These are phyloP conservation scores for Achlya flavicornis DNA, from an alignment of 2,888 invertebrate species.

Conservation along the genomic window DNA sequence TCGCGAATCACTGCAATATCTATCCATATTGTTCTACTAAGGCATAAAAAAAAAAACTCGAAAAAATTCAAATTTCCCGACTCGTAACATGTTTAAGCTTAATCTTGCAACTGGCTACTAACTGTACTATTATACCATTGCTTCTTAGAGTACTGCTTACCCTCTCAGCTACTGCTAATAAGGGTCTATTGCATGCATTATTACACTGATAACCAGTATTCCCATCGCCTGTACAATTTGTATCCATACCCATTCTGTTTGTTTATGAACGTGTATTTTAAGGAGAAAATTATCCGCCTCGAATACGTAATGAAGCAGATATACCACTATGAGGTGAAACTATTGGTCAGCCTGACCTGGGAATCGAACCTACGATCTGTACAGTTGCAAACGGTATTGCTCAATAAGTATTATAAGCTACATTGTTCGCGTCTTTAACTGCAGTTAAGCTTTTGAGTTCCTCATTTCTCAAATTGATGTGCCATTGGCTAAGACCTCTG, in stretches of 20 bases:
- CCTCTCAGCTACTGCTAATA: neutral
- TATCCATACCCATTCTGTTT: conserved; percentile 2
- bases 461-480: conserved; percentile 5
- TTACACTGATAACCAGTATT: conserved; percentile 7
- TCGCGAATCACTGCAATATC: no score
- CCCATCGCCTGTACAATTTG: conserved; percentile 2
- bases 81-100: no score
- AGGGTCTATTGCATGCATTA: neutral
- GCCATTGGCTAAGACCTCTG: conserved; percentile 1
- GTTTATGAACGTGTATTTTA: conserved; percentile 20
- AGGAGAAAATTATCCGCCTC: conserved; percentile 38
- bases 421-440: conserved; percentile 4
- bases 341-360: conserved; percentile 13
- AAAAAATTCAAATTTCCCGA: no score
- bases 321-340: conserved; percentile 6
- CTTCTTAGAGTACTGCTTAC: neutral
- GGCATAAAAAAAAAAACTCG: no score
- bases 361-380: conserved; percentile 8
- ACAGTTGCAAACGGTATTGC: conserved; percentile 9
- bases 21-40: no score
- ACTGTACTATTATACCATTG: no score
- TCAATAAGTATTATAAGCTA: conserved; percentile 2
- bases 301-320: conserved; percentile 47
- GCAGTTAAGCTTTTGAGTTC: neutral
- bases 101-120: no score